These are phyloP conservation scores for Dicranocentrus wangi DNA, from an alignment of 2,888 invertebrate species.

Conservation along the genomic window DNA sequence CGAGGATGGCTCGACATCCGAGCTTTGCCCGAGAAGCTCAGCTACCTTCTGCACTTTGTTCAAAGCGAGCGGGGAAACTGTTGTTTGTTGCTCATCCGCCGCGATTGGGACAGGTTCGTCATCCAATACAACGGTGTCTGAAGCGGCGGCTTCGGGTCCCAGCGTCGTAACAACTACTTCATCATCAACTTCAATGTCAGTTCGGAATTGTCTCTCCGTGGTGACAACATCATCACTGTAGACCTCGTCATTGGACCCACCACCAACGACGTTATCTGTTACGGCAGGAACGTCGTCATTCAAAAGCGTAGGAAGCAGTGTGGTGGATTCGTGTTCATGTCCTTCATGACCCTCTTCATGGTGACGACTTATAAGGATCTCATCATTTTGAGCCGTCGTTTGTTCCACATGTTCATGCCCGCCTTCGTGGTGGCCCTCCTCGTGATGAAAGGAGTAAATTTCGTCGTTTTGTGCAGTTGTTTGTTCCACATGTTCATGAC, in stretches of 20 bases:
- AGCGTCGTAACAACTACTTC: neutral
- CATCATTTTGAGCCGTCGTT: neutral
- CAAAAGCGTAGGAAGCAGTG: neutral
- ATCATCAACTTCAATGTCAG: slow-evolving; percentile 25
- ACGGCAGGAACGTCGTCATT: neutral
- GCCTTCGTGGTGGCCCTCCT: neutral
- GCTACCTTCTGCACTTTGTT: slow-evolving; percentile 64
- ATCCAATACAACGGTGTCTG: neutral
- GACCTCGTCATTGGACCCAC: neutral
- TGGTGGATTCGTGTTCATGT: neutral
- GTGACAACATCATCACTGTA: slow-evolving; percentile 14
- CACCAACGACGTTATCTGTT: neutral
- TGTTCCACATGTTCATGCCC: neutral
- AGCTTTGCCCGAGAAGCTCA: neutral
- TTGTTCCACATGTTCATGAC: too few relatives aligned
- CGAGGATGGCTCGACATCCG: slow-evolving; percentile 20
- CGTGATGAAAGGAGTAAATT: neutral
- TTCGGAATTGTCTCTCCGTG: neutral
- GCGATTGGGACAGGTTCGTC: slow-evolving; percentile 27
- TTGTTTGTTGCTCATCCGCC: neutral
- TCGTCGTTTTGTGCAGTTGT: too few relatives aligned
- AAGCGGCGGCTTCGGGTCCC: neutral
- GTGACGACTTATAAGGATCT: too few relatives aligned
- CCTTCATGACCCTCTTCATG: slow-evolving; percentile 14
- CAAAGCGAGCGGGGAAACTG: neutral